Evolutionary conservation across 2,797 vertebrate species (phyloP).

Genomic region (Tinamus major): DNA sequence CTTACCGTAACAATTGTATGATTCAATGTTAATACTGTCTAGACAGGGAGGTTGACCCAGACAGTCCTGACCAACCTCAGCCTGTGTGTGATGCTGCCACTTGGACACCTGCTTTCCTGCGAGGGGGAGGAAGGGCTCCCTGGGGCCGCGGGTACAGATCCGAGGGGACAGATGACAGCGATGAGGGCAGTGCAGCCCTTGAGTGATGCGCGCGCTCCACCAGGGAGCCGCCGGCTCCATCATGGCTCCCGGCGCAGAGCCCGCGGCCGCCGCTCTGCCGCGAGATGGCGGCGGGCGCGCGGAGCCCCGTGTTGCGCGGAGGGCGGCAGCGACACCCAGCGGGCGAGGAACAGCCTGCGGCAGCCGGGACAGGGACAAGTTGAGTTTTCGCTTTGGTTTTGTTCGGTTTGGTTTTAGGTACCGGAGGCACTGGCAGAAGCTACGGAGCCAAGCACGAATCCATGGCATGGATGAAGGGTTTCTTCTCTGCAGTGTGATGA

Average conservation of each 20-base stretch:
- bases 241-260: accelerated
- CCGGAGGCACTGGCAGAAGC: too few relatives aligned
- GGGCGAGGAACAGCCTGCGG: background rate
- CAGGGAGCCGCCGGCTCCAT: accelerated
- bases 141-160: accelerated
- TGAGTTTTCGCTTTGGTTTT: accelerated
- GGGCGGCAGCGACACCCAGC: slow-evolving; percentile 26
- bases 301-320: accelerated
- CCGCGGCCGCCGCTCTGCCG: accelerated
- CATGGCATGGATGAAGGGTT: accelerated
- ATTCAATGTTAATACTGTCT: too few relatives aligned
- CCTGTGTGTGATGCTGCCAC: accelerated
- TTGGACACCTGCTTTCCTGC: background rate
- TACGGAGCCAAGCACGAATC: accelerated
- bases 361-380: accelerated
- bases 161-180: accelerated
- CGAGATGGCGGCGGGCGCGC: accelerated
- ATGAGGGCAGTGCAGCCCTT: accelerated
- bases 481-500: background rate
- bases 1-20: too few relatives aligned
- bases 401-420: accelerated
- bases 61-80: background rate
- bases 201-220: accelerated
- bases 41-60: accelerated
- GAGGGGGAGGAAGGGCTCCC: accelerated